Percentiles rank a stretch among this genome's conserved stretches.
Conservation (phyloP, 2,797 vertebrate genomes). For the Xiphorhynchus erythropygius region DNA sequence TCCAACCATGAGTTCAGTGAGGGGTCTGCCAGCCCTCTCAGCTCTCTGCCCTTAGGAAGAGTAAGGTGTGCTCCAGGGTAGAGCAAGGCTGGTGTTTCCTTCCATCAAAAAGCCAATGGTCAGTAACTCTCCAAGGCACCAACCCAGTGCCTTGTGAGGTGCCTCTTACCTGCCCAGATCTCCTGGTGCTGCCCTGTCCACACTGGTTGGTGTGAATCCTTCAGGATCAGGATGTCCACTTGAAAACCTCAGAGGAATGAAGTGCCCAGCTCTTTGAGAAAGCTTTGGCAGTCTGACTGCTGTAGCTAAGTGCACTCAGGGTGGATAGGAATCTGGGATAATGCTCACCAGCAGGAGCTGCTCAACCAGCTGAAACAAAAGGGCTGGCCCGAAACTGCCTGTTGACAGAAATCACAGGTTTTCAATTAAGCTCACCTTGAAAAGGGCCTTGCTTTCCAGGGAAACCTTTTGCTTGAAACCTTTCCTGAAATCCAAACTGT, state of each 20-base stretch:
- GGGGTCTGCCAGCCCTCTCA: background rate
- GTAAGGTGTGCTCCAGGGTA: too few species aligned
- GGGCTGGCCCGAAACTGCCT: slow-evolving; percentile 11
- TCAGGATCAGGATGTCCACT: too few species aligned
- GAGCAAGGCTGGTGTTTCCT: too few species aligned
- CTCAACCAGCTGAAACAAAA: slow-evolving; percentile 19
- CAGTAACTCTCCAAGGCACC: too few species aligned
- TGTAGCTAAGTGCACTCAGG: background rate
- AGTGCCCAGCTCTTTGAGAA: background rate
- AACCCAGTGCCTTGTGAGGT: too few species aligned
- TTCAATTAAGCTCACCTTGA: slow-evolving; percentile 52
- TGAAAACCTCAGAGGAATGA: background rate
- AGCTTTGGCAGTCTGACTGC: background rate
- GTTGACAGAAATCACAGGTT: slow-evolving; percentile 55
- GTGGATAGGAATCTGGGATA: background rate
- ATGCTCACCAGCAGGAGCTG: slow-evolving; percentile 6
- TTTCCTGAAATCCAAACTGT: background rate
- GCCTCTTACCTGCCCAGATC: too few species aligned
- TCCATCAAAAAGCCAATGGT: too few species aligned
- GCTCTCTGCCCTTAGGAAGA: background rate
- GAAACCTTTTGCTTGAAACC: slow-evolving; percentile 10
- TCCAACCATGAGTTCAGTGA: background rate
- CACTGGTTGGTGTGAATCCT: too few species aligned
- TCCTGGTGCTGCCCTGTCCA: too few species aligned
- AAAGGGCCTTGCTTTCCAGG: slow-evolving; percentile 36